Conservation (phyloP, 1,140 invertebrate species). For the Aricia agestis region DNA sequence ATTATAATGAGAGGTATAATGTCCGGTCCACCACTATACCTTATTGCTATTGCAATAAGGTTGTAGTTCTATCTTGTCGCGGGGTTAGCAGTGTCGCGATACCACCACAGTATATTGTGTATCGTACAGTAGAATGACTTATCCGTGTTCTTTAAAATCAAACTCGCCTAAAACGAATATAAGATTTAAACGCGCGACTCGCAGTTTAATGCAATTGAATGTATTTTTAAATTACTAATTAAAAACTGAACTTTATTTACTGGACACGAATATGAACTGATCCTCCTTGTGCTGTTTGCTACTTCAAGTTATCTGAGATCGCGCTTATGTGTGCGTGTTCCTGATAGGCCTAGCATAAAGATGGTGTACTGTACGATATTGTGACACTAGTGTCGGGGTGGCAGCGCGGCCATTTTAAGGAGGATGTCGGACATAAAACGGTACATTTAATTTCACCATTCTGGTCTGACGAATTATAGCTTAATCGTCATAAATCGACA, state of each 20-base stretch:
- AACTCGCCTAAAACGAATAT: no score
- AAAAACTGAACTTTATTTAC: no score
- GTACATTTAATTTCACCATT: slow-evolving; percentile 67
- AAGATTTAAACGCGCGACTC: no score
- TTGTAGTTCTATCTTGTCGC: neutral
- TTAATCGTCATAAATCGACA: slow-evolving; percentile 19
- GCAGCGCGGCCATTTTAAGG: slow-evolving; percentile 40
- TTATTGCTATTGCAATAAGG: neutral
- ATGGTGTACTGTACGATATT: neutral
- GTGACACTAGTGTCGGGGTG: neutral
- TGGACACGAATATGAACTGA: neutral
- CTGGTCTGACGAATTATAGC: slow-evolving; percentile 51
- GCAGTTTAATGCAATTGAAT: no score
- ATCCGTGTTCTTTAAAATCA: no score
- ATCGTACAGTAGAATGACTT: no score
- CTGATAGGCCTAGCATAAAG: neutral
- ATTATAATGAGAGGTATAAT: slow-evolving; percentile 70
- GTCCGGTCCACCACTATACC: slow-evolving; percentile 15
- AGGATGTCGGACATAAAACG: slow-evolving; percentile 66
- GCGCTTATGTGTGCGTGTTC: neutral
- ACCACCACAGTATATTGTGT: no score
- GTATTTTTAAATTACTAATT: no score
- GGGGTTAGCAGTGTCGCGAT: neutral
- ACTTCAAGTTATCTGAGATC: no score
- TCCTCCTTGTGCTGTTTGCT: no score